Evolutionary conservation across 2,113 vertebrate species (phyloP).

Genomic region (Paralichthys olivaceus): DNA sequence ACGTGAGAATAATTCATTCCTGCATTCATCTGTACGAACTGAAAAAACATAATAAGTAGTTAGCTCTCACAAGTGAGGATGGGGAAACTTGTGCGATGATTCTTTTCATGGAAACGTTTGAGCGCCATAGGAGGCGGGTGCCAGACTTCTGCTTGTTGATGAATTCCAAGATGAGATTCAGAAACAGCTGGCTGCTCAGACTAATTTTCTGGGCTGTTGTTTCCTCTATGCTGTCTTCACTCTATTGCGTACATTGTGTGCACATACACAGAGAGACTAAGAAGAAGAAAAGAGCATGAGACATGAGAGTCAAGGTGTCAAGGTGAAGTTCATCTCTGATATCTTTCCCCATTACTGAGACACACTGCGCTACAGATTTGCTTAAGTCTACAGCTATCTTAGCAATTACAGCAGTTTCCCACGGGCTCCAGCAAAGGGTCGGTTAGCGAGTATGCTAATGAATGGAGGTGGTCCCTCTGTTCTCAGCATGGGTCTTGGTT

Average conservation of each 20-base stretch:
- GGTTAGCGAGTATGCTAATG: slow-evolving; percentile 83
- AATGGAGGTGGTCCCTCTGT: slow-evolving; percentile 78
- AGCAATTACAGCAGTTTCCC: slow-evolving; percentile 77
- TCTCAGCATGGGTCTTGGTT: slow-evolving; percentile 65
- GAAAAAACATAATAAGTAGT: slow-evolving; percentile 41
- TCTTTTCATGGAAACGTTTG: slow-evolving; percentile 59
- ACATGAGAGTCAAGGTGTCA: slow-evolving; percentile 71
- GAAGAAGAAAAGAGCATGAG: slow-evolving; percentile 12
- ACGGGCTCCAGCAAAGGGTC: slow-evolving; percentile 65
- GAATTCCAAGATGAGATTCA: slow-evolving; percentile 56
- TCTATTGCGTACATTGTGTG: neutral
- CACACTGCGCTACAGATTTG: slow-evolving; percentile 58
- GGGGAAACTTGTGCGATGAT: slow-evolving; percentile 41
- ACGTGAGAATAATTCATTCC: slow-evolving; percentile 40
- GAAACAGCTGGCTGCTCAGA: slow-evolving; percentile 62
- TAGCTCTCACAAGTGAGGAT: slow-evolving; percentile 10
- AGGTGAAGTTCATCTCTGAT: slow-evolving; percentile 67
- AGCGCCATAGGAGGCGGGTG: slow-evolving; percentile 35
- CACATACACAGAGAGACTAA: slow-evolving; percentile 16
- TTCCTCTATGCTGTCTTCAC: slow-evolving; percentile 10
- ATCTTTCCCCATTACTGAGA: slow-evolving; percentile 38
- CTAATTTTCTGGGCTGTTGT: slow-evolving; percentile 52
- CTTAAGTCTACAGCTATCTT: slow-evolving; percentile 74
- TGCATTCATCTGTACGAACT: slow-evolving; percentile 55
- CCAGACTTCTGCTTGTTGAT: slow-evolving; percentile 54